Percentiles rank a stretch among this genome's conserved stretches.
phyloP scores from a whole-genome alignment of 2,797 vertebrate genomes.

The Myotis findleyi region DNA sequence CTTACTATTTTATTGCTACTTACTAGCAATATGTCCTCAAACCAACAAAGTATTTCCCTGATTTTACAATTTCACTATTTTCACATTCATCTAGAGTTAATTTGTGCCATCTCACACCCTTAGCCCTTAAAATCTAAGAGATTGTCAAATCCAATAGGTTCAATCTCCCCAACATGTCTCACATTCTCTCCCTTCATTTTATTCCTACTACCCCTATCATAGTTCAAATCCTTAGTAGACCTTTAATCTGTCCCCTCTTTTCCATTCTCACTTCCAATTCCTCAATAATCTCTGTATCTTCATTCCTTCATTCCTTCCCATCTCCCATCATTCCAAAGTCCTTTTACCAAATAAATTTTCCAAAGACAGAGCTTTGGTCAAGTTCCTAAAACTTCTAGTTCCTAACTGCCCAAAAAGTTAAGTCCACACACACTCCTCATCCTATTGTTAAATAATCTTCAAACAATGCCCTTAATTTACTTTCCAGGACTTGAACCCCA shows the following conservation, averaged over 20 bases:
- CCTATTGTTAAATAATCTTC: neutral
- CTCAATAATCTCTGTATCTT: neutral
- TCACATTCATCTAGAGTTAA: neutral
- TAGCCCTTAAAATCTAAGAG: neutral
- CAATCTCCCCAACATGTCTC: neutral
- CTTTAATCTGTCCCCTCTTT: neutral
- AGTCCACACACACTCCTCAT: neutral
- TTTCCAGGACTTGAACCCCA: neutral
- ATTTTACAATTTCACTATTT: neutral
- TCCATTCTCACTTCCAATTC: neutral
- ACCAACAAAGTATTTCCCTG: neutral
- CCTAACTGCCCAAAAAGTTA: neutral
- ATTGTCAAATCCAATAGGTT: neutral
- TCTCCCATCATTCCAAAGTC: neutral
- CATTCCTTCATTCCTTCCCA: neutral
- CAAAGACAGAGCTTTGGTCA: neutral
- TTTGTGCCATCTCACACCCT: neutral
- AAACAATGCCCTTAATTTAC: neutral
- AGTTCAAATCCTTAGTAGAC: neutral
- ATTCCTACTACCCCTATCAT: neutral
- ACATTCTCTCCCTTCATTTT: neutral
- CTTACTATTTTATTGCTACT: neutral
- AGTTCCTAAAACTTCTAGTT: neutral
- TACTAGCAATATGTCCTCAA: neutral
- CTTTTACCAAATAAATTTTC: neutral